Base-by-base conservation (phyloP, 2,888 invertebrate genomes). In the Malthinus seriepunctatus region DNA sequence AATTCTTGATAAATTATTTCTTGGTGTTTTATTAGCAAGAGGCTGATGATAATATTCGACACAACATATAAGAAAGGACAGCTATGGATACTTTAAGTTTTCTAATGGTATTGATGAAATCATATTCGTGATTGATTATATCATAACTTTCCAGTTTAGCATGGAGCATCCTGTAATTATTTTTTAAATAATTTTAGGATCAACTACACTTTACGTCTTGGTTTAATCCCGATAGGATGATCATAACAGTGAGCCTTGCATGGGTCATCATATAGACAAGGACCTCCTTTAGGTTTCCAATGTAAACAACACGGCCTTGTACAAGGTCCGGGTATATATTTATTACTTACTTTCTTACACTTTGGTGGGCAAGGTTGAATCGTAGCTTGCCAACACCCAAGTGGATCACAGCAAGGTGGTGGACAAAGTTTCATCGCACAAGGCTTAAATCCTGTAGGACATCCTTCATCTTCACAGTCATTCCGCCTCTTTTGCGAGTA, bases 211-310 rank as follows among this genome's bases (percentile, higher is more conserved):
- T n/a, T n/a, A n/a, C 54, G 53, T 23, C 63, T 59, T 3, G 68
- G 62, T 61, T 68, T 67, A 42, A 65, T 63, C 56, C 68, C 77
- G 11, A 65, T 65, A 7, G 76, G 77, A 63, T 76, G 76, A 64
- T 78, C 73, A 53, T 66, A 75, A 64, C 78, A 78, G 53, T 74
- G 71, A 9, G 78, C 79, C 60, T 71, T 76, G 63, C 79, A 79
- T 11, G 77, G 77, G 33, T 70, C 67, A 61, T 75, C 75, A 56
- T 78, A 78, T 33, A 70, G 50, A 65, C 76, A 77, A 10, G 70
- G 70, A 12, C 73, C 73, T 12, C 73, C 75, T 64, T 74, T 73
- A 5, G 73, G 69, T 61, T 72, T 71, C 77, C 76, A 76, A 52
- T 78, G 78, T 63, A 74, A 71, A 59, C 78, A 78, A 52, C 77